Evolutionary conservation across 2,113 vertebrate genomes (phyloP).

Genomic region (Probosciger aterrimus): DNA sequence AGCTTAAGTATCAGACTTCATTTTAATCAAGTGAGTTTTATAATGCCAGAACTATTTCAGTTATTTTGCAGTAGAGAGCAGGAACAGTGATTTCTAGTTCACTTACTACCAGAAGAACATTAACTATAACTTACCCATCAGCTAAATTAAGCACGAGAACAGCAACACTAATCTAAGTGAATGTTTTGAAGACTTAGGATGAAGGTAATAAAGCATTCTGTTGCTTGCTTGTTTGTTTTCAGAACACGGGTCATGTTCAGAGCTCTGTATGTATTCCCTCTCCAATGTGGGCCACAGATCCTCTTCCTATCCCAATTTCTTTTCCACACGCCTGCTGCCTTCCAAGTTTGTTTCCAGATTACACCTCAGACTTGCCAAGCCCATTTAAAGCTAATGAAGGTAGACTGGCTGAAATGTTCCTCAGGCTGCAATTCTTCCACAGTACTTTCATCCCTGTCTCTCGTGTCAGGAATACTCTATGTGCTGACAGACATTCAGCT

Average conservation of each 20-base stretch:
- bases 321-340: background rate
- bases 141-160: background rate
- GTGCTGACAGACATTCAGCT: background rate
- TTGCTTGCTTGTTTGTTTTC: background rate
- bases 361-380: constrained; percentile 14
- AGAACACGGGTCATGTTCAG: background rate
- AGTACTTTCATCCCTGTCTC: background rate
- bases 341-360: background rate
- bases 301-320: background rate
- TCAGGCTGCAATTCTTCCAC: constrained; percentile 40
- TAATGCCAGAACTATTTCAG: background rate
- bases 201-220: background rate
- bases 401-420: constrained; percentile 39
- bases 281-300: rapidly evolving
- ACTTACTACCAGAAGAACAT: background rate
- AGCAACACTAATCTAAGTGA: background rate
- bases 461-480: background rate
- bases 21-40: background rate
- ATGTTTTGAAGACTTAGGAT: background rate
- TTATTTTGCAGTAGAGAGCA: background rate
- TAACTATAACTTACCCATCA: background rate
- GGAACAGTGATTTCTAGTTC: background rate
- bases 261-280: background rate
- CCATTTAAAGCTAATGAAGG: constrained; percentile 40
- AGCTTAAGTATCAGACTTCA: background rate